A percentile compares a stretch with the other conserved stretches of the same genome.
Conservation (phyloP, 2,113 vertebrate genomes). For the Muscicapa adusta region DNA sequence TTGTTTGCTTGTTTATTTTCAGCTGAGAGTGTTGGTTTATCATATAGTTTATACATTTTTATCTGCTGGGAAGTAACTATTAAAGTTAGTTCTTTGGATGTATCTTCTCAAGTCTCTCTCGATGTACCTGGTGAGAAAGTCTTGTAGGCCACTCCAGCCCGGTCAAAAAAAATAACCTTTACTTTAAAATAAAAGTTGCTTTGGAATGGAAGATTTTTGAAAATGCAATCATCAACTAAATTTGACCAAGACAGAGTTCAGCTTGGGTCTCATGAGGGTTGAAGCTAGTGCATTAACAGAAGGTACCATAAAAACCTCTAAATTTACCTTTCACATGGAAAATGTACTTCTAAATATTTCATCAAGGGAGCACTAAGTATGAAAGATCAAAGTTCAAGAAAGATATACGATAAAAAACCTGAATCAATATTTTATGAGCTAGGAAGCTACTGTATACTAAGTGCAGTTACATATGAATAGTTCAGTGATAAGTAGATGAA, state of each 20-base stretch:
- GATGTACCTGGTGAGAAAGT: neutral
- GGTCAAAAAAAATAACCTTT: neutral
- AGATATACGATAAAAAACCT: neutral
- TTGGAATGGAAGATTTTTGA: neutral
- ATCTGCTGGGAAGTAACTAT: neutral
- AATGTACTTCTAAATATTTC: conserved; percentile 40
- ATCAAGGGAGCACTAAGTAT: conserved; percentile 27
- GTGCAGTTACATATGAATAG: neutral
- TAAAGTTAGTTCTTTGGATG: neutral
- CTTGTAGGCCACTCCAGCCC: neutral
- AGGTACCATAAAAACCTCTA: neutral
- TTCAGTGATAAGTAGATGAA: neutral
- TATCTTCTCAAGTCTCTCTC: neutral
- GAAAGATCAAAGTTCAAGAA: conserved; percentile 25
- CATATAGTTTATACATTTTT: neutral
- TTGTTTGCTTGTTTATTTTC: neutral
- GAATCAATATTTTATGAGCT: conserved; percentile 14
- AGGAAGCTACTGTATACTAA: neutral
- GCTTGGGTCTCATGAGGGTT: neutral
- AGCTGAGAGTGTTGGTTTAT: neutral
- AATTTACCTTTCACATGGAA: conserved; percentile 42
- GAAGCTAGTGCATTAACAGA: neutral
- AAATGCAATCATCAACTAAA: neutral
- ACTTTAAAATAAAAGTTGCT: neutral
- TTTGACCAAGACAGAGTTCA: neutral